phyloP scores from a whole-genome alignment of 2,113 vertebrate species.

The Sebastes schlegelii region DNA sequence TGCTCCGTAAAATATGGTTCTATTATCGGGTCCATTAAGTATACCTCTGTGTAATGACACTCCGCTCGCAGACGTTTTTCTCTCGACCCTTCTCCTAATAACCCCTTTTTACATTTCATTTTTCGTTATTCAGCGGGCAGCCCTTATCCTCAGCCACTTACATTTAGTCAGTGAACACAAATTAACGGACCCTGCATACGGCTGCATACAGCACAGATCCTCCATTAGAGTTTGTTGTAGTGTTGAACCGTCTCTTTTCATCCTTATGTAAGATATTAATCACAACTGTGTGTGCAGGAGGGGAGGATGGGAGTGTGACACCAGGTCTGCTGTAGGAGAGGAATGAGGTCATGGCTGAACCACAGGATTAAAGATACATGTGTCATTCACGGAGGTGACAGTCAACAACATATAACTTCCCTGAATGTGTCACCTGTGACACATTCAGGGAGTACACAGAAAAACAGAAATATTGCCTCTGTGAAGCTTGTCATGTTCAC shows the following conservation, averaged over 20 bases:
- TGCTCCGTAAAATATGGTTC: constrained; percentile 66
- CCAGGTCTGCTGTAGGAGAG: not conserved
- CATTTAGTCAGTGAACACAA: constrained; percentile 48
- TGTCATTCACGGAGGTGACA: not conserved
- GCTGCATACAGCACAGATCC: not conserved
- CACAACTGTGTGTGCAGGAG: constrained; percentile 5
- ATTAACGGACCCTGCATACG: constrained; percentile 42
- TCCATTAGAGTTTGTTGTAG: constrained; percentile 3
- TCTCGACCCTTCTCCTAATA: constrained; percentile 66
- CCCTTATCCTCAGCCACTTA: constrained; percentile 43
- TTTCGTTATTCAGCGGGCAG: constrained; percentile 52
- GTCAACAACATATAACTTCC: not conserved
- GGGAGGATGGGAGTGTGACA: constrained; percentile 9
- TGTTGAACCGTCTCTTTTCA: not conserved
- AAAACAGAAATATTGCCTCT: not conserved
- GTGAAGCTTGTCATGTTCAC: not conserved
- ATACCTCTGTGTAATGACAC: constrained; percentile 71
- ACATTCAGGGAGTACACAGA: not conserved
- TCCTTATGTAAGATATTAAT: constrained; percentile 17
- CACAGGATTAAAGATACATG: not conserved
- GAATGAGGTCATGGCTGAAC: not conserved
- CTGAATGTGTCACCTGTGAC: not conserved
- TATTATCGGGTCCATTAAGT: constrained; percentile 75
- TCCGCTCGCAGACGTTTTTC: constrained; percentile 44
- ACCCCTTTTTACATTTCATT: constrained; percentile 72